Base-by-base conservation (phyloP, 1,140 invertebrate species). In the Drosophila trapezifrons region DNA sequence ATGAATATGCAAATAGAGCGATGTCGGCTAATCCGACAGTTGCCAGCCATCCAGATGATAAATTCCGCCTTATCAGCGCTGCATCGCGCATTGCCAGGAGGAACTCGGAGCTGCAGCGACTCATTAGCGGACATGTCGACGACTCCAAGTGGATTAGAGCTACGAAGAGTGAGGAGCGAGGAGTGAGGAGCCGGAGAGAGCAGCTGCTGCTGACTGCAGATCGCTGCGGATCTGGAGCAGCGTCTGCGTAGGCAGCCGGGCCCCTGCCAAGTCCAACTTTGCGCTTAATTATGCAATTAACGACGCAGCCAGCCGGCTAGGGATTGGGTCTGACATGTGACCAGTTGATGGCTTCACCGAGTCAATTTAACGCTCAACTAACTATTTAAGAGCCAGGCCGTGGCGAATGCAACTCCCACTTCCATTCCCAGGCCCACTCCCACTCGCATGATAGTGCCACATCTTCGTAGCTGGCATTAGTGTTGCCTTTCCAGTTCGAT, bases 271-370 rank as follows among this genome's bases (percentile, higher is more conserved):
- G 42, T 73, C 43, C 63, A 67, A 65, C 62, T 52, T 71, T 69
- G 63, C 63, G 69, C 80, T 89, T 89, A 87, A 87, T 87, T 87
- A 89, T 76, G 70, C 77, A 87, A 89, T 87, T 87, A 87, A 84
- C 69, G 62, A 63, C 78, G 58, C 65, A 59, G 70, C 49, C 58
- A 60, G 66, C 43, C 65, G 62, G 49, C 73, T 82, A 71, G 66
- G 82, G 71, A 82, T 59, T 57, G 56, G 49, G 27, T 49, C 76
- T 67, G 63, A 81, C 58, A 74, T 59, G 67, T 73, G 72, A 57
- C 62, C 66, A 83, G 67, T 78, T 76, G 73, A 76, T 62, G 70
- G 49, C 69, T 58, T 72, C 62, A 67, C 69, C 67, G 70, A 87
- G 84, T 71, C 84, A 87, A 84, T 87, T 87, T 89, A 84, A 80